Evolutionary conservation across 2,113 vertebrate genomes (phyloP).

Genomic region (Spermophilus dauricus): DNA sequence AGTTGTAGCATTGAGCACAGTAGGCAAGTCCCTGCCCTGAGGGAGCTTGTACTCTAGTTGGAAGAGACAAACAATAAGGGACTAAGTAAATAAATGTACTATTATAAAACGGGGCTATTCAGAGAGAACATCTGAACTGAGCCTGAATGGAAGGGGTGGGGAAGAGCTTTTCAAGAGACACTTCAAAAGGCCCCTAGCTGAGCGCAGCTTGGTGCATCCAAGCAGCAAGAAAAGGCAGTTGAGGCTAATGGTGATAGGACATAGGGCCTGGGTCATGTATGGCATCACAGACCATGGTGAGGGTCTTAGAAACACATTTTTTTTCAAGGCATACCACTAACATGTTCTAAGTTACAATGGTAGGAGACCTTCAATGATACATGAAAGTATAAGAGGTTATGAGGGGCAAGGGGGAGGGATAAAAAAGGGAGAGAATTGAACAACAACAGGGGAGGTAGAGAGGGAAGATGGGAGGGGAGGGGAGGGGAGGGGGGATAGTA

Average conservation of each 20-base stretch:
- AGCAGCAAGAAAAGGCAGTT: background rate
- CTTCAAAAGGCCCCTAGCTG: background rate
- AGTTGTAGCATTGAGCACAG: background rate
- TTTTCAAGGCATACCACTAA: background rate
- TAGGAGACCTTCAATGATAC: no score
- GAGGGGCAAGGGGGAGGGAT: no score
- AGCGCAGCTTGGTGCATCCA: background rate
- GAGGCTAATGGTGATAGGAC: background rate
- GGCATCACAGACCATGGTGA: background rate
- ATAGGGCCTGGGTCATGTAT: background rate
- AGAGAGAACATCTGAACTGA: background rate
- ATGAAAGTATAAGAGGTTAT: no score
- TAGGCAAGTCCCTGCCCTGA: background rate
- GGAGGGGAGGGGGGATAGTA: no score
- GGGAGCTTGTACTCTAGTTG: background rate
- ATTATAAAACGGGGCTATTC: background rate
- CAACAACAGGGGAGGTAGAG: no score
- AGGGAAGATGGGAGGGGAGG: no score
- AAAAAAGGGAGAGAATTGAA: no score
- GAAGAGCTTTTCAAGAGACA: background rate
- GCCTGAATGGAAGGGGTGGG: background rate
- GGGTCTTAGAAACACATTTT: background rate
- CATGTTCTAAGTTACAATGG: no score
- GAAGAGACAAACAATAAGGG: background rate
- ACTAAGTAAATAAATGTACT: background rate